Base-by-base conservation (phyloP, 2,888 invertebrate genomes). In the Ornithoptera alexandrae region DNA sequence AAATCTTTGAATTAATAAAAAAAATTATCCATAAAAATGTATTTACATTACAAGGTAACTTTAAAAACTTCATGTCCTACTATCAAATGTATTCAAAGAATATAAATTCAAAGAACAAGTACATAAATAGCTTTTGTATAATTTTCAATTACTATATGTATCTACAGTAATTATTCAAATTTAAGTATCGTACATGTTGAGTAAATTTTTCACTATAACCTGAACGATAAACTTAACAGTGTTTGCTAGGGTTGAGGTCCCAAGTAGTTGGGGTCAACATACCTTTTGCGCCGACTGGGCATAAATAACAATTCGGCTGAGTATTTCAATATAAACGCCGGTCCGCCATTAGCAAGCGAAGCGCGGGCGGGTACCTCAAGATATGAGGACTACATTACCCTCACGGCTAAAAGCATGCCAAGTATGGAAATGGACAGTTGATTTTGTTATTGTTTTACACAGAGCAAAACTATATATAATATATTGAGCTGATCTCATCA, bases 261-360 rank as follows among this genome's bases (percentile, higher is more conserved):
- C 30, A 30, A 30, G n/a, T 22, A 61, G 30, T 18, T 65, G 69
- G 75, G 76, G 77, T 77, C 79, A 77, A 77, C 77, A 77, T 75
- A 72, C 76, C 78, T 77, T 74, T 22, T 6, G 22, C 24, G 73
- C 77, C 73, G 76, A 73, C 77, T 73, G 76, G 79, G 79, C 80
- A 83, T 63, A 70, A 82, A 84, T 80, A 82, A 83, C 84, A 84
- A 85, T 88, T 87, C 83, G 85, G 83, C 79, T 82, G 82, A 83
- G 87, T 88, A 90, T 92, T 90, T 85, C 88, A 90, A 90, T 92
- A 90, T 90, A 86, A 87, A 83, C 83, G 86, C 76, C 85, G 81
- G 86, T 81, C 82, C 82, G 84, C 87, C 87, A 87, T 89, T 88
- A 88, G 84, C 76, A 81, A 78, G 73, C 76, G 74, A 72, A 74